Evolutionary conservation across 2,113 vertebrate genomes (phyloP).

Genomic region (Nansenia antarctica): DNA sequence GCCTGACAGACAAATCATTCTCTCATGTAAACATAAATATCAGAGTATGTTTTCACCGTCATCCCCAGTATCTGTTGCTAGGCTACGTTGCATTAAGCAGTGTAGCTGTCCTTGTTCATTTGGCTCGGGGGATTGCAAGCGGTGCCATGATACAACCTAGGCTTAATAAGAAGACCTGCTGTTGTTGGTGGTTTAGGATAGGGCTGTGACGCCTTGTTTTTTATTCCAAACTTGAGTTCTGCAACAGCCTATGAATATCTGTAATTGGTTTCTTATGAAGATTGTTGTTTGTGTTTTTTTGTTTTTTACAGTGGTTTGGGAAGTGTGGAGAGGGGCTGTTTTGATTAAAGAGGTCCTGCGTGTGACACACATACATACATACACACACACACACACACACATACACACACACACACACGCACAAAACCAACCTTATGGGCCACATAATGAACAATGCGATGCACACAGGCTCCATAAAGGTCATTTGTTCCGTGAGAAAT

Average conservation of each 20-base stretch:
- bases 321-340: too few species aligned
- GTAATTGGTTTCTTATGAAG: too few species aligned
- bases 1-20: slow-evolving; percentile 81
- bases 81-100: slow-evolving; percentile 81
- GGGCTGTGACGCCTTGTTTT: background rate
- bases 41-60: slow-evolving; percentile 77
- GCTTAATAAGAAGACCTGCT: slow-evolving; percentile 73
- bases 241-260: too few species aligned
- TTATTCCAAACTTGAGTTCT: too few species aligned
- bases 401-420: slow-evolving; percentile 5
- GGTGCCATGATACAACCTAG: slow-evolving; percentile 77
- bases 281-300: too few species aligned
- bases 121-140: slow-evolving; percentile 77
- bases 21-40: slow-evolving; percentile 84
- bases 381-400: slow-evolving; percentile 16
- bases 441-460: slow-evolving; percentile 64
- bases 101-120: slow-evolving; percentile 80
- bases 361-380: slow-evolving; percentile 10
- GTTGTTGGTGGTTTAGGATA: slow-evolving; percentile 28
- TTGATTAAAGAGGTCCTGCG: too few species aligned
- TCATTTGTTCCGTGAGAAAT: slow-evolving; percentile 73
- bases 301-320: too few species aligned
- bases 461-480: slow-evolving; percentile 69
- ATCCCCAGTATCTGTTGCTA: slow-evolving; percentile 80
- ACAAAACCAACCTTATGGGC: background rate